Evolutionary conservation across 2,888 invertebrate genomes (phyloP), one percentile per base, ranked within the genome.

Genomic region (Drosophila yooni): DNA sequence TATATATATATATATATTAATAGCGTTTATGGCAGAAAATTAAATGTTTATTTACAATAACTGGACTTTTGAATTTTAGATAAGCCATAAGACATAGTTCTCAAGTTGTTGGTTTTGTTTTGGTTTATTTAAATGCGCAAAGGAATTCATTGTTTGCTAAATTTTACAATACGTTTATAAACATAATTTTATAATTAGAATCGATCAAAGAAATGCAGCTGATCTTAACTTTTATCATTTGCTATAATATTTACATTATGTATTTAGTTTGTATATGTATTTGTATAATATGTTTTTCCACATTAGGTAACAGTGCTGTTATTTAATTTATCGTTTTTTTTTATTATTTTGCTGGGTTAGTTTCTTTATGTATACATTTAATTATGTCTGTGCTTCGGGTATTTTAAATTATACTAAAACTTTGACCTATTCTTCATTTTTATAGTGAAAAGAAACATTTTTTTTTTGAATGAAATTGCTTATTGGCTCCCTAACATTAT

Each of bases 1-100:
- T 61, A 53, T 59, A 46, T 70, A 34, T 51, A 34, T 67, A 38
- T 69, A 60, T 70, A 63, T 68, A 58, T 75, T 73, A 73, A 81
- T 83, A 86, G 81, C 73, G 54, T 69, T 66, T 50, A 79, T 76
- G 74, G 71, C 59, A 65, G 79, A 63, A 76, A 82, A 83, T 73
- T 33, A 86, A 73, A 66, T 68, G 54, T 68, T 73, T 83, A 74
- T 83, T 83, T 90, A 87, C 88, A 89, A 77, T 75, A 84, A 78
- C 56, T 70, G 65, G 62, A 79, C 74, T 78, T 58, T 61, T 36
- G 62, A 72, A 57, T 79, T 62, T 52, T 18, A 10, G n/a, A 34
- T 50, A 68, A 67, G 63, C 60, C 66, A 60, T 62, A 66, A 54
- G 69, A 66, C 25, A 58, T 38, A 59, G 66, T 60, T 36, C 31